Percentiles rank a stretch among this genome's conserved stretches.
Conservation (phyloP, 2,888 invertebrate species). For the Dryomyza anilis region DNA sequence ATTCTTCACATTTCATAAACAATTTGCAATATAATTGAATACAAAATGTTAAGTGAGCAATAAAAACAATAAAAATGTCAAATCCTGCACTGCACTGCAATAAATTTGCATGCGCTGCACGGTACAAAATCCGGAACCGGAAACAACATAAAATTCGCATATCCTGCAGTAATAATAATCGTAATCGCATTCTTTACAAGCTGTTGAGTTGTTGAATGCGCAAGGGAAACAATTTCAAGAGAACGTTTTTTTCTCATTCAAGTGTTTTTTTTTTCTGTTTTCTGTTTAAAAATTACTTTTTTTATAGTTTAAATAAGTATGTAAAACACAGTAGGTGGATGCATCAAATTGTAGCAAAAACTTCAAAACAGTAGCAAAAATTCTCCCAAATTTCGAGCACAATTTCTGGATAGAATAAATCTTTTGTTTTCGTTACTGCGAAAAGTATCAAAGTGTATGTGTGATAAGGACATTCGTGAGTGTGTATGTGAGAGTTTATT, state of each 20-base stretch:
- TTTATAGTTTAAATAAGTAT: constrained; percentile 24
- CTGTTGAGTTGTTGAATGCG: too few species aligned
- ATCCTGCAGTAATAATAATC: not conserved
- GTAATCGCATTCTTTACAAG: too few species aligned
- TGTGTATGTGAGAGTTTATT: not conserved
- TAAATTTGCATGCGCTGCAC: too few species aligned
- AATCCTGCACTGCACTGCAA: too few species aligned
- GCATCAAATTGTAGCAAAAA: not conserved
- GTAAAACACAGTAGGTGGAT: not conserved
- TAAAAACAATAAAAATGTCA: too few species aligned
- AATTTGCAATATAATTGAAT: not conserved
- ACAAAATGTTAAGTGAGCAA: not conserved
- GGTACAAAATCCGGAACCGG: too few species aligned
- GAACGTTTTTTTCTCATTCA: too few species aligned
- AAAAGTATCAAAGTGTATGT: not conserved
- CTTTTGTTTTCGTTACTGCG: constrained; percentile 13
- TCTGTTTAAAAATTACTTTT: too few species aligned
- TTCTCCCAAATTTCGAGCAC: not conserved
- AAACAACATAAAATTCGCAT: not conserved
- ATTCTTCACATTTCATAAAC: too few species aligned
- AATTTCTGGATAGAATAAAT: not conserved
- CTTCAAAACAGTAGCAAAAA: not conserved
- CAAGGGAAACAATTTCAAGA: constrained; percentile 14
- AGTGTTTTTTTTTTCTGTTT: too few species aligned
- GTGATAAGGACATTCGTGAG: not conserved